Evolutionary conservation across 2,797 vertebrate species (phyloP).

Genomic region (Fundulus diaphanus): DNA sequence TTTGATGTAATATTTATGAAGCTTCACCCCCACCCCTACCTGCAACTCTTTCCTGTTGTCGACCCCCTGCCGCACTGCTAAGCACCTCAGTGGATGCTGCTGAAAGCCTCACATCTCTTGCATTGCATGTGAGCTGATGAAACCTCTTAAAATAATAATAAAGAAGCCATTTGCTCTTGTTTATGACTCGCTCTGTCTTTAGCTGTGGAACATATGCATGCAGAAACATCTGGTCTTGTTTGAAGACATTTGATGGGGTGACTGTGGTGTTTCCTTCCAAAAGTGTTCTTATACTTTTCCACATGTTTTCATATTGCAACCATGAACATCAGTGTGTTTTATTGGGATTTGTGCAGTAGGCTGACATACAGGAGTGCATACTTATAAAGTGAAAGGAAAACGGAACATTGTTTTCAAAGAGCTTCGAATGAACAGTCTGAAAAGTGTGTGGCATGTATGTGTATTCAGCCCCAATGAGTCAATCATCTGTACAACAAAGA

Average conservation of each 20-base stretch:
- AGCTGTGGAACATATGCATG: constrained; percentile 12
- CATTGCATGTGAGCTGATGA: constrained; percentile 39
- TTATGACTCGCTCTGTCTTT: constrained; percentile 15
- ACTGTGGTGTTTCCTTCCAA: neutral
- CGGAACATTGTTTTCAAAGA: neutral
- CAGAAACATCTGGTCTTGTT: neutral
- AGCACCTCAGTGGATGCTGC: constrained; percentile 33
- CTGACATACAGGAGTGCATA: neutral
- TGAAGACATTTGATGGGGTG: neutral
- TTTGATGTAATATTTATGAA: constrained; percentile 80
- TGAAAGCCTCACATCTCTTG: constrained; percentile 55
- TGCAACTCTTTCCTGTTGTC: constrained; percentile 37
- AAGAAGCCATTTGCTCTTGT: constrained; percentile 36
- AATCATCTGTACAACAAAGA: neutral
- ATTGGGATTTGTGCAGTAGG: neutral
- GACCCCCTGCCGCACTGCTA: constrained; percentile 26
- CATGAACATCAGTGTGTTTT: neutral
- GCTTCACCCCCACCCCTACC: constrained; percentile 39
- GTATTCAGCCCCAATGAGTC: neutral
- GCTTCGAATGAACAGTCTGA: neutral
- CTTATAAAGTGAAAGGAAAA: neutral
- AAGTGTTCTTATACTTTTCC: neutral
- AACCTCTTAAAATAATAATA: constrained; percentile 33
- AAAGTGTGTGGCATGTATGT: neutral
- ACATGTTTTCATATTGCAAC: neutral